Evolutionary conservation across 2,113 vertebrate species (phyloP), one percentile per base, ranked within the genome.

Genomic region (Stercorarius parasiticus): DNA sequence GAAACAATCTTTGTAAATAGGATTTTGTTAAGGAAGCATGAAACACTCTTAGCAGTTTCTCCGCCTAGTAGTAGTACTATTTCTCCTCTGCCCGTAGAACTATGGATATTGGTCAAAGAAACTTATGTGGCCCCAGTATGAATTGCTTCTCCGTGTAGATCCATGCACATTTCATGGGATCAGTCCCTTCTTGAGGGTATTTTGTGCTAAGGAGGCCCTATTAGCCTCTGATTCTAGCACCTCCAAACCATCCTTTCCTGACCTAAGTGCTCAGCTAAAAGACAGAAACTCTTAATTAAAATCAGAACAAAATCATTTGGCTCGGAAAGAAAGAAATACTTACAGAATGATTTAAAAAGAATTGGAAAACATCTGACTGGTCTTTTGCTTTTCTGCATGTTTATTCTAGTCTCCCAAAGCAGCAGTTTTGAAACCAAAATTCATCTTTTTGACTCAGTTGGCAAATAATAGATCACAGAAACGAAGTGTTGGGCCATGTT

Each of bases 1-100:
- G 79, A 92, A 95, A 40, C 38, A 32, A 27, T 56, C 82, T 83
- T 88, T 71, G 18, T 74, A 81, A 42, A 62, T 50, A 50, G 5
- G 13, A 50, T 73, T 96, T 82, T 92, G 72, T 87, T 82, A 58
- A 61, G 81, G 66, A 90, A 95, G 36, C 65, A 59, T 5, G 5
- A 86, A 88, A 74, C 55, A 19, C 13, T 93, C 32, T 25, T 30
- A 71, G 42, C 26, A 55, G 21, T 78, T 83, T 59, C 13, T 71
- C 9, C 12, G 90, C 18, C 38, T 77, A 38, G 36, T 32, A 49
- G 42, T 34, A 62, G n/a, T 42, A 43, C 13, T 81, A 10, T 45
- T 73, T 77, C 29, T 88, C 11, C 27, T 78, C 34, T 88, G 65
- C 25, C 13, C 0, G 0, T 19, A 4, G 55, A 49, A 77, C 50